phyloP scores from a whole-genome alignment of 2,113 vertebrate genomes.

The Narcine bancroftii region DNA sequence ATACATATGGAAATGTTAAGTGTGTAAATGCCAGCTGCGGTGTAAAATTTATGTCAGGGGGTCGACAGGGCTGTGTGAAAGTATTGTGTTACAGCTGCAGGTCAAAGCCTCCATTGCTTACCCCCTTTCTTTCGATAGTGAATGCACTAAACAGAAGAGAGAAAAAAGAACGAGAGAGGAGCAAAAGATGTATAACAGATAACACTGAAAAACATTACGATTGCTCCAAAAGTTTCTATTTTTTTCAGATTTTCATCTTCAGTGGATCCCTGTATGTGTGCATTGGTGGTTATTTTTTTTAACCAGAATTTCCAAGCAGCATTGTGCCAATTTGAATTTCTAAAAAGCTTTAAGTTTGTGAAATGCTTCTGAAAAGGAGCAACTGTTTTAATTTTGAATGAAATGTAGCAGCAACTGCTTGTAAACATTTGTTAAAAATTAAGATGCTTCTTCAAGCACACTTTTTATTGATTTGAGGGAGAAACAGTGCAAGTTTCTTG shows the following conservation, averaged over 20 bases:
- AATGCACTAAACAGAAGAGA: conserved; percentile 66
- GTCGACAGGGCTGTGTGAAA: conserved; percentile 74
- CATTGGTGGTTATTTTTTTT: not conserved
- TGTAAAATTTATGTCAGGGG: conserved; percentile 96
- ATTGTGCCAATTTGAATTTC: not conserved
- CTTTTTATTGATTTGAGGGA: not conserved
- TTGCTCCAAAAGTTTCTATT: conserved; percentile 32
- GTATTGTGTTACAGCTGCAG: conserved; percentile 83
- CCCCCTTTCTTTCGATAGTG: conserved; percentile 64
- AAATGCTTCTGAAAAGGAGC: not conserved
- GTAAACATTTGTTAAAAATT: not conserved
- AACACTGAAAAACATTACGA: conserved; percentile 58
- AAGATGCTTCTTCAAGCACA: not conserved
- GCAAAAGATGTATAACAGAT: conserved; percentile 68
- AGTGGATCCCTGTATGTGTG: not conserved
- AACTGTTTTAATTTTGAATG: not conserved
- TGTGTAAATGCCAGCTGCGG: conserved; percentile 88
- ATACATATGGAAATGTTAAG: conserved; percentile 98
- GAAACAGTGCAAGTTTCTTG: conserved; percentile 40
- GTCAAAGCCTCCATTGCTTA: conserved; percentile 70
- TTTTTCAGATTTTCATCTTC: conserved; percentile 1
- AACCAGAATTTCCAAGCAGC: not conserved
- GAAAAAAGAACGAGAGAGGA: conserved; percentile 49
- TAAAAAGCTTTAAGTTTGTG: conserved; percentile 12
- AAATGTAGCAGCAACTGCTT: not conserved